Conservation (phyloP, 1,140 invertebrate genomes). For the Sipha flava region DNA sequence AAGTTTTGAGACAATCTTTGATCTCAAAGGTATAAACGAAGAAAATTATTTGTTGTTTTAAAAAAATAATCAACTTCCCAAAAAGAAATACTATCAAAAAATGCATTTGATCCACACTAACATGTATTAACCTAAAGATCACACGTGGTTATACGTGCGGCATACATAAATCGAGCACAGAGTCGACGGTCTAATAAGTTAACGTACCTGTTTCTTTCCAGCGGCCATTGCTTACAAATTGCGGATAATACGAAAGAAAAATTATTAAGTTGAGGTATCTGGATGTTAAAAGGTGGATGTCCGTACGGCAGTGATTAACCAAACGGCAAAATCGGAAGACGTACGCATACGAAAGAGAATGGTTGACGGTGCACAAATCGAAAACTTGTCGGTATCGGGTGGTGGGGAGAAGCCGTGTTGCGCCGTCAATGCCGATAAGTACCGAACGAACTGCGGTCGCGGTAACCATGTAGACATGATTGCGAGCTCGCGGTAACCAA, state of each 20-base stretch:
- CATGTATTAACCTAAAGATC: background rate
- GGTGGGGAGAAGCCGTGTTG: background rate
- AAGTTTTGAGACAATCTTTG: no score
- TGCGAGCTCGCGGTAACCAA: background rate
- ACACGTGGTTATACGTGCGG: background rate
- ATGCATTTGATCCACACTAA: no score
- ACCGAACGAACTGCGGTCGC: background rate
- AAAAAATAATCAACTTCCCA: no score
- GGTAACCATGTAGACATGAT: background rate
- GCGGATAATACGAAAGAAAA: background rate
- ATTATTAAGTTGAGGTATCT: background rate
- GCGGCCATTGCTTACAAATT: background rate
- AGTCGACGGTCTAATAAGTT: background rate
- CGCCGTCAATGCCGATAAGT: background rate
- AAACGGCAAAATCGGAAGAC: background rate
- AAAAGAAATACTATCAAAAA: no score
- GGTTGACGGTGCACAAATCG: background rate
- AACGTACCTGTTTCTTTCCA: slow-evolving; percentile 17
- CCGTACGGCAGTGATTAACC: background rate
- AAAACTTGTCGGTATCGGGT: background rate
- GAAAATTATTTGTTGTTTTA: no score
- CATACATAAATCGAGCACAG: background rate
- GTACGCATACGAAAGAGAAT: background rate
- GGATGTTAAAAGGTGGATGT: background rate
- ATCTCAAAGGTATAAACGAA: no score